phyloP scores from a whole-genome alignment of 2,113 vertebrate species.

The Uropsilus gracilis region DNA sequence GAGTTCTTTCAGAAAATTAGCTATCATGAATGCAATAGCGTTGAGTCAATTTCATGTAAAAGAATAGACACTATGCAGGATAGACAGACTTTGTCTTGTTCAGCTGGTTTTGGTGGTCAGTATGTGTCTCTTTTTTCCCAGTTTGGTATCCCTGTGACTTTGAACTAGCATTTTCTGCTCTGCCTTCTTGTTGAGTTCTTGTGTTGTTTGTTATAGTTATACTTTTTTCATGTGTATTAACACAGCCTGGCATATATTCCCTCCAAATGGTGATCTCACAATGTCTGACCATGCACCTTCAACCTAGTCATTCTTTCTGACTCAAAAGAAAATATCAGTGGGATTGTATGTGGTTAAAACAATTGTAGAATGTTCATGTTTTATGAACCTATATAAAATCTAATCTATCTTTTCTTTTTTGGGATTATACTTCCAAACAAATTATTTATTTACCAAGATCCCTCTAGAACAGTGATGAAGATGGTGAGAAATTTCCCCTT shows the following conservation, averaged over 20 bases:
- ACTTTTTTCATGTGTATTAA: neutral
- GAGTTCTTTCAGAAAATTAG: neutral
- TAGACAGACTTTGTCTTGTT: neutral
- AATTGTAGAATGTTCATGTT: neutral
- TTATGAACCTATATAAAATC: neutral
- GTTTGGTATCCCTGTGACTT: neutral
- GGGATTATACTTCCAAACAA: neutral
- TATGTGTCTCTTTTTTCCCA: neutral
- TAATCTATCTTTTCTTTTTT: neutral
- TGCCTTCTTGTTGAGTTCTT: neutral
- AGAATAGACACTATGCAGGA: too few species aligned
- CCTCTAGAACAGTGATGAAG: neutral
- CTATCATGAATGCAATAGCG: neutral
- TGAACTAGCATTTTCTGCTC: neutral
- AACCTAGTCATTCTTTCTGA: neutral
- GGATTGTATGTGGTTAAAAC: too few species aligned
- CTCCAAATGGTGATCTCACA: neutral
- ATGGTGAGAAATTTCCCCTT: neutral
- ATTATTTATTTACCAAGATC: neutral
- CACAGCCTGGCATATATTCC: fast-evolving
- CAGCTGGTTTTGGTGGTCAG: neutral
- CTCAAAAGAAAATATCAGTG: neutral
- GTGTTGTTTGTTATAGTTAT: neutral
- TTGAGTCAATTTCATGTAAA: neutral
- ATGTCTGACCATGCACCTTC: neutral